Base-by-base conservation (phyloP, 2,797 vertebrate species). In the Diplodus sargus region DNA sequence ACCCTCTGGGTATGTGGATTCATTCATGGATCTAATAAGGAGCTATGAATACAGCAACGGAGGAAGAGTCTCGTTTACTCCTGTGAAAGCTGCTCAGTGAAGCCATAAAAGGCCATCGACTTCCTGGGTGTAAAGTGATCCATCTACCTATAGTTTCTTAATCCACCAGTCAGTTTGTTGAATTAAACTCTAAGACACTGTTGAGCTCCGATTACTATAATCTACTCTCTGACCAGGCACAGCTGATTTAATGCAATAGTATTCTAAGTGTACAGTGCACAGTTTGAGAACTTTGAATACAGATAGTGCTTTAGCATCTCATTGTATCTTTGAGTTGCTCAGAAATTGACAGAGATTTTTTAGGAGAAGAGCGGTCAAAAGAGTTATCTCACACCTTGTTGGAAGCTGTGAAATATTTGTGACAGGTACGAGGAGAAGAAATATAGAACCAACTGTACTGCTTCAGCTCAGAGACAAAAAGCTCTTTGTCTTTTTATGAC, bases 401-500 rank as follows among this genome's bases (percentile, higher is more conserved):
- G 69, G 52, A 69, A 56, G 58, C 65, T 62, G 53, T 76, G 42
- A 81, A 76, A 51, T 23, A 62, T 75, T 34, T 51, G 23, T 17
- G 54, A 85, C 60, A 64, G 56, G 34, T 39, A 58, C 2, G 2
- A 53, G 43, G 23, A 39, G 15, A 1, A 64, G 63, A 78, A 68
- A 83, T 66, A 72, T 22, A 52, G 42, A 42, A 11, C 34, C n/a
- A 20, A 20, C 54, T 57, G 43, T 22, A 14, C 47, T 23, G 42
- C 59, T 75, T 68, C 28, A 66, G 49, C 45, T 74, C 49, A 12
- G 64, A 71, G 20, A 59, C 54, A 39, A 5, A 79, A 74, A 68
- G 20, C 23, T 22, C 70, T 79, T 76, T 58, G 59, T 81, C 59
- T 59, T 74, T 71, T 49, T 66, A 20, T 58, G 51, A 59, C 72